Evolutionary conservation across 2,797 vertebrate genomes (phyloP).

Genomic region (Darevskia mixta): DNA sequence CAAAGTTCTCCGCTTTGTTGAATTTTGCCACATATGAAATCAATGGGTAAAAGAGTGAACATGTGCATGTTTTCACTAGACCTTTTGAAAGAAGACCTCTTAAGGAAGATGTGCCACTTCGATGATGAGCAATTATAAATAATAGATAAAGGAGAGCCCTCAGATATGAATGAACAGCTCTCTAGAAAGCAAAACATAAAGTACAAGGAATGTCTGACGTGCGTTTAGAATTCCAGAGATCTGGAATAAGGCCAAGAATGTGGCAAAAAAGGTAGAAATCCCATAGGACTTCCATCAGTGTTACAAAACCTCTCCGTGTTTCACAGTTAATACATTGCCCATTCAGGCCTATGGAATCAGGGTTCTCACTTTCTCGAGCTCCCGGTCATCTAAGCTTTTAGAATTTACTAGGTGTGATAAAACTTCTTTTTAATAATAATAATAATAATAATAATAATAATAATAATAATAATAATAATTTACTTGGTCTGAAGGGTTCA

Average conservation of each 20-base stretch:
- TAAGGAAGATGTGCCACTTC: constrained; percentile 49
- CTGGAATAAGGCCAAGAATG: constrained; percentile 37
- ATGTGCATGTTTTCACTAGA: background rate
- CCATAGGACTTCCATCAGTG: background rate
- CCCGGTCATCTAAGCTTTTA: background rate
- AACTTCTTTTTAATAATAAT: too few species aligned
- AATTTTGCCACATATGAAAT: constrained; percentile 39
- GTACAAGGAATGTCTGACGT: constrained; percentile 43
- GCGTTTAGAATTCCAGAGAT: constrained; percentile 61
- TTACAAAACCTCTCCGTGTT: background rate
- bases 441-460: too few species aligned
- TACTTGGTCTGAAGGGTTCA: background rate
- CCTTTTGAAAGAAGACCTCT: constrained; percentile 22
- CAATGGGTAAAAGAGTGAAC: constrained; percentile 55
- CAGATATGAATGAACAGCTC: constrained; percentile 46
- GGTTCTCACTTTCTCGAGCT: background rate
- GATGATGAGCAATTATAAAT: constrained; percentile 51
- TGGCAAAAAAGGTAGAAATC: background rate
- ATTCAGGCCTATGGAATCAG: background rate
- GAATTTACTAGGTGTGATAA: background rate
- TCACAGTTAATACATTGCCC: background rate
- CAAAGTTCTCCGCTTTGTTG: constrained; percentile 43
- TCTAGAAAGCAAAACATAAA: constrained; percentile 30
- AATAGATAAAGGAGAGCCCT: constrained; percentile 27
- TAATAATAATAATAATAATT: background rate